Evolutionary conservation across 2,797 vertebrate species (phyloP), one percentile per base, ranked within the genome.

Genomic region (Gymnoscopelus microlampas): DNA sequence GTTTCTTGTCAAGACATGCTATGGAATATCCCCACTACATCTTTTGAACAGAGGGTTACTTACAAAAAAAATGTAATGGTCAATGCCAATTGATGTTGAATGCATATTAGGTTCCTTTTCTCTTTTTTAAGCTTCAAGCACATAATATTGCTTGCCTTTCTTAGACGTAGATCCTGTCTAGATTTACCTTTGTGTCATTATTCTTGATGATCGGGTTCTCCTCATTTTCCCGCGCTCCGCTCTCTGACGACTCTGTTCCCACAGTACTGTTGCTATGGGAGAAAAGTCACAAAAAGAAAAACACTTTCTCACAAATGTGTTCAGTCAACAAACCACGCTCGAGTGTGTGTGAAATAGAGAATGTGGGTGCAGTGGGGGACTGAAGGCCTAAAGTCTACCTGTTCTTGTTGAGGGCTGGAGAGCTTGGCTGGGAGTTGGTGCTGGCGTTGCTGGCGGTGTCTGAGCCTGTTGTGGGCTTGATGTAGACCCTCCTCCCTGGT

Each of bases 151-250:
- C 39, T 44, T 44, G 8, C 39, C 39, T 44, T 44, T 10, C 39
- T 44, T 44, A 44, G 39, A 44, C 8, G 5, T 14, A 1, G 0
- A 3, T 55, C 50, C 0, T 0, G 3, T 11, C 10, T 11, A 5
- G 19, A 23, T 62, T 76, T 29, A 91, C 90, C 86, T 91, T 92
- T 63, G 39, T 93, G 47, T 94, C 89, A 2, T 98, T 96, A 39
- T 85, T 93, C 88, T 97, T 95, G 82, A 96, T 96, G 64, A 96
- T 93, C 0, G 97, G 97, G 82, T 98, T 98, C 92, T 99, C 98
- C 44, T 98, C 97, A 77, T 99, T 99, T 91, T 99, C 98, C 83
- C 96, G 96, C 35, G 96, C 95, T 69, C 92, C 95, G 0, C 94
- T 95, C 90, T 97, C 96, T 47, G 95, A 87, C 50, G 95, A 89